These are phyloP conservation scores for Scrobipalpa costella DNA, from an alignment of 2,888 invertebrate species.

Conservation along the genomic window DNA sequence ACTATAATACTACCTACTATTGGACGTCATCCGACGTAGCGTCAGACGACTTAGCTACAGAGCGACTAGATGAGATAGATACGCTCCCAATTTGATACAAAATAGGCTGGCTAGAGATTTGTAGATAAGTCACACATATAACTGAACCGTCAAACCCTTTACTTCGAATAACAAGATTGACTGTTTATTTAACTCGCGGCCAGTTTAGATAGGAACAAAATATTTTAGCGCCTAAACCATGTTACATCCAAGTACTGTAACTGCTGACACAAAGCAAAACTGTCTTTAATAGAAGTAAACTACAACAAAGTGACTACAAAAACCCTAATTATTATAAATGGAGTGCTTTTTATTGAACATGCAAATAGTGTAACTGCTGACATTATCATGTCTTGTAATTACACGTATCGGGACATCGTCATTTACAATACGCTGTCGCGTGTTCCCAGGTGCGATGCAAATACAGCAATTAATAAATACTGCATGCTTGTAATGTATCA, in stretches of 20 bases:
- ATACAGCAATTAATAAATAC: background rate
- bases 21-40: slow-evolving; percentile 20
- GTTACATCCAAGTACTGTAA: too few species aligned
- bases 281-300: too few species aligned
- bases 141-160: too few species aligned
- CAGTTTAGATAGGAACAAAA: too few species aligned
- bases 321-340: background rate
- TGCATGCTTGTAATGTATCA: background rate
- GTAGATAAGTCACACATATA: too few species aligned
- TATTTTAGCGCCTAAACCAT: too few species aligned
- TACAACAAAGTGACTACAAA: background rate
- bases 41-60: background rate
- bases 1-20: slow-evolving; percentile 6
- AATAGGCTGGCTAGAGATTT: too few species aligned
- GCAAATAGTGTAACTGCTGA: background rate
- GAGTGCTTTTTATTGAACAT: background rate
- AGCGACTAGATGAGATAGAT: slow-evolving; percentile 15
- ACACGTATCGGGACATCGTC: slow-evolving; percentile 1
- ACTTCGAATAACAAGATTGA: too few species aligned
- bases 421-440: background rate
- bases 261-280: too few species aligned
- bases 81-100: too few species aligned
- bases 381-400: slow-evolving; percentile 3
- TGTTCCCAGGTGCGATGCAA: background rate
- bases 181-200: too few species aligned